Percentiles rank a stretch among this genome's conserved stretches.
These are phyloP conservation scores for Cercocebus atys DNA, from an alignment of 2,113 vertebrate genomes.

Conservation along the genomic window DNA sequence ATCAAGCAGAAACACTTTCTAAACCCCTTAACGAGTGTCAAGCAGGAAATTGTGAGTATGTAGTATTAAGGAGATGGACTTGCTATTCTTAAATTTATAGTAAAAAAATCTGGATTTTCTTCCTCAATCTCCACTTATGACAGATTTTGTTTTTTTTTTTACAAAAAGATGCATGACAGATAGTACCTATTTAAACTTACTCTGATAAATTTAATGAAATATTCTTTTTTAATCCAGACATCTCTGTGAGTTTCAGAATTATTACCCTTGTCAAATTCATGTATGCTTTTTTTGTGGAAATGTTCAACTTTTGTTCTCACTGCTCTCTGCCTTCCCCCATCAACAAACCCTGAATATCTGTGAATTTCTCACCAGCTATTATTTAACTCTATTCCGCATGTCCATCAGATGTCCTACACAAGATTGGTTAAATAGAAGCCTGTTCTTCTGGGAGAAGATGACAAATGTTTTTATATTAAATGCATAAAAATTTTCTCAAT, in stretches of 20 bases:
- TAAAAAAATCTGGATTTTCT: background rate
- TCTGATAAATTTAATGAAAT: background rate
- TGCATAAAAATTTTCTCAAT: background rate
- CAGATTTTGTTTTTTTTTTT: background rate
- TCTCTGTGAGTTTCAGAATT: background rate
- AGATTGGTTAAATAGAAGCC: background rate
- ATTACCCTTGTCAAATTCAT: background rate
- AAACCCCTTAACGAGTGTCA: background rate
- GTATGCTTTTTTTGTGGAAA: background rate
- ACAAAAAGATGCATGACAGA: background rate
- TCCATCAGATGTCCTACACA: rapidly evolving
- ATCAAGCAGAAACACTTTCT: background rate
- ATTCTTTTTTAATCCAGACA: background rate
- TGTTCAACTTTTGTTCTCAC: rapidly evolving
- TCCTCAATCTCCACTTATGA: background rate
- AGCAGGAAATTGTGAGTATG: background rate
- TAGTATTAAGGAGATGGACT: background rate
- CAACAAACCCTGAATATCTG: background rate
- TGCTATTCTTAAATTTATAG: background rate
- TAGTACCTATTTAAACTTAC: background rate
- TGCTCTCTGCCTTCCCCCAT: rapidly evolving
- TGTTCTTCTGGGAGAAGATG: background rate
- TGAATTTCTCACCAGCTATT: background rate
- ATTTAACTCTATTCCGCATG: too few species aligned
- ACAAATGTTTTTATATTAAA: background rate